Evolutionary conservation across 2,113 vertebrate genomes (phyloP), one percentile per base, ranked within the genome.

Genomic region (Erythrolamprus reginae): DNA sequence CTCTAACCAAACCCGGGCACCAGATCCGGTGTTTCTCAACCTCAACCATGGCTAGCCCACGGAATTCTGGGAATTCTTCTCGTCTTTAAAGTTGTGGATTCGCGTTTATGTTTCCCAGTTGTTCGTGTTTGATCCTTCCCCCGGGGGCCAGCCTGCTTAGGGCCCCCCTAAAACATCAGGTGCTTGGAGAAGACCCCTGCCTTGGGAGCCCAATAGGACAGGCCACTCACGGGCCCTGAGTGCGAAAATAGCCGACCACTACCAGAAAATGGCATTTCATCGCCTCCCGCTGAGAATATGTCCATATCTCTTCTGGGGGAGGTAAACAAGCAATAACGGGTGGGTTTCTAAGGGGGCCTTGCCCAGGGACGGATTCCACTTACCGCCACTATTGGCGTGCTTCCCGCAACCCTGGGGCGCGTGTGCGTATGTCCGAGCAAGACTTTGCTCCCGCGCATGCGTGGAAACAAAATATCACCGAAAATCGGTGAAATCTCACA

Each of bases 301-400:
- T 5, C 12, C 5, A 51, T 89, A 87, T 90, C 91, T 28, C 85
- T 86, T 0, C 3, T 0, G 87, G 26, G 56, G 92, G 86, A 93
- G 6, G 90, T 89, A 93, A 95, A 93, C 94, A 92, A 97, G 97
- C 97, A 97, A 97, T 97, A 97, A 97, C 1, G 90, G 51, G 50
- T 8, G 10, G 50, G 50, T 1, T 48, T 48, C 48, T 48, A 48
- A 51, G 51, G 51, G 94, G n/a, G n/a, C n/a, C n/a, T n/a, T n/a
- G n/a, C n/a, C n/a, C n/a, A n/a, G n/a, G n/a, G n/a, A n/a, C n/a
- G n/a, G n/a, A n/a, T n/a, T n/a, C n/a, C n/a, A n/a, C n/a, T n/a
- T n/a, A n/a, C n/a, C n/a, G n/a, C n/a, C n/a, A n/a, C n/a, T n/a
- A n/a, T n/a, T n/a, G n/a, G n/a, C n/a, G n/a, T n/a, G n/a, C n/a